Percentiles rank a stretch among this genome's conserved stretches.
Evolutionary conservation across 1,140 invertebrate genomes (phyloP).

Genomic region (Lineus longissimus): DNA sequence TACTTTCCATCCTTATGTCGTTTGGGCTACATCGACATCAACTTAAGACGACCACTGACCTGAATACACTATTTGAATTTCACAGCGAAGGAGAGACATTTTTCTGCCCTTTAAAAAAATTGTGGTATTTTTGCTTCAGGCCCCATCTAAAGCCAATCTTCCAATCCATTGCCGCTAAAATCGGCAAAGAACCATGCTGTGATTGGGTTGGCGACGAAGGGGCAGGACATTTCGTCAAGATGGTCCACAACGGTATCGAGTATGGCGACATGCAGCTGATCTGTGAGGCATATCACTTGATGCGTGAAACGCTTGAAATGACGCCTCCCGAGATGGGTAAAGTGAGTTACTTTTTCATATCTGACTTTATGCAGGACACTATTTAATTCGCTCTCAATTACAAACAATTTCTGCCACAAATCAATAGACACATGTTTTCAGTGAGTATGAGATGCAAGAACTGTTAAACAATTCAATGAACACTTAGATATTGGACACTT

Average conservation of each 20-base stretch:
- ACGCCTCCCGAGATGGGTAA: conserved; percentile 81
- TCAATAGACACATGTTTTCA: background rate
- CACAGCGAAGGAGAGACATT: too few relatives aligned
- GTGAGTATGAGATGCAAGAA: too few relatives aligned
- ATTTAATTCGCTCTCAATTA: background rate
- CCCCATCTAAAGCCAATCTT: conserved; percentile 92
- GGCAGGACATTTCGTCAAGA: conserved; percentile 98
- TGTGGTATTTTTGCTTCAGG: conserved; percentile 37
- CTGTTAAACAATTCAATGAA: too few relatives aligned
- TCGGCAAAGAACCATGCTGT: conserved; percentile 87
- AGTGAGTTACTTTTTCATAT: conserved; percentile 48
- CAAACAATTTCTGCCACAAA: too few relatives aligned
- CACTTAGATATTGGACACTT: too few relatives aligned
- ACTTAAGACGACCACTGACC: too few relatives aligned
- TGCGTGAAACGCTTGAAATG: conserved; percentile 77
- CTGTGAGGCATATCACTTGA: conserved; percentile 94
- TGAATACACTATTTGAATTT: too few relatives aligned
- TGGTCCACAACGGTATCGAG: conserved; percentile 67
- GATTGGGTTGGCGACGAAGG: conserved; percentile 97
- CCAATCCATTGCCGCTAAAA: conserved; percentile 84
- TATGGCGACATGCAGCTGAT: conserved; percentile 99
- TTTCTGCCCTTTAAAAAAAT: background rate
- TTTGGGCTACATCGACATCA: too few relatives aligned
- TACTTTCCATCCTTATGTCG: too few relatives aligned
- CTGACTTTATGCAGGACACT: too few relatives aligned